Percentiles rank a stretch among this genome's conserved stretches.
These are phyloP conservation scores for Pterocles orientalis DNA, from an alignment of 2,113 vertebrate genomes.

Conservation along the genomic window DNA sequence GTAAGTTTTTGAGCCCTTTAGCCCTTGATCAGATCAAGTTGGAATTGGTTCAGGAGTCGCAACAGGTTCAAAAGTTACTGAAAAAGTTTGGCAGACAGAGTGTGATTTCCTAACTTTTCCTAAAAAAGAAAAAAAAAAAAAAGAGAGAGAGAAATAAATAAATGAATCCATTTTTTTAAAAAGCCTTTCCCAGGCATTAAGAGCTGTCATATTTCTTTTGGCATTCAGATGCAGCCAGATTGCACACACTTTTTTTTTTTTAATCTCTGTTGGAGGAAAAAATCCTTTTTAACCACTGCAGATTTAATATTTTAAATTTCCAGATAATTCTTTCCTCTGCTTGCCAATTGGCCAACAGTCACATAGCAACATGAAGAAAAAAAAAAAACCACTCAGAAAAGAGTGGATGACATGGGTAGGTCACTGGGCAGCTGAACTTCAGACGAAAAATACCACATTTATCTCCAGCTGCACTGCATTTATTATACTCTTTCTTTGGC, in stretches of 20 bases:
- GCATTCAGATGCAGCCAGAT: constrained; percentile 45
- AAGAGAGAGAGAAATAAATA: not conserved
- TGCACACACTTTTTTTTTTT: not conserved
- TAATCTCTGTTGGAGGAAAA: not conserved
- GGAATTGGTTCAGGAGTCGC: not conserved
- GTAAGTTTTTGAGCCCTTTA: not conserved
- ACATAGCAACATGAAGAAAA: not conserved
- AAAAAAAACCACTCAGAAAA: not conserved
- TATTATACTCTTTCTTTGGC: not conserved
- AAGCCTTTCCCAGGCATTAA: not conserved
- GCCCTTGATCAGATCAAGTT: not conserved
- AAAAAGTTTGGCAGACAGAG: not conserved
- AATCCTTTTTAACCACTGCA: constrained; percentile 8
- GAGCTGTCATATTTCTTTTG: constrained; percentile 34
- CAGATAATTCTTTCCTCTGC: not conserved
- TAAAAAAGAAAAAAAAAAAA: not conserved
- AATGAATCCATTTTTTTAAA: not conserved
- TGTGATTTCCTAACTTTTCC: not conserved
- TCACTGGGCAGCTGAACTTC: not conserved
- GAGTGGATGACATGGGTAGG: not conserved
- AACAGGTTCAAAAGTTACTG: constrained; percentile 9
- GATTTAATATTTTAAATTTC: constrained; percentile 33
- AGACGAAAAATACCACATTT: not conserved
- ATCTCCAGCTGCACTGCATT: not conserved
- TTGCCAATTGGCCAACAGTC: not conserved